A percentile compares a stretch with the other conserved stretches of the same genome.
These are phyloP conservation scores for Melanotaenia trifasciata DNA, from an alignment of 2,797 vertebrate genomes.

Conservation along the genomic window DNA sequence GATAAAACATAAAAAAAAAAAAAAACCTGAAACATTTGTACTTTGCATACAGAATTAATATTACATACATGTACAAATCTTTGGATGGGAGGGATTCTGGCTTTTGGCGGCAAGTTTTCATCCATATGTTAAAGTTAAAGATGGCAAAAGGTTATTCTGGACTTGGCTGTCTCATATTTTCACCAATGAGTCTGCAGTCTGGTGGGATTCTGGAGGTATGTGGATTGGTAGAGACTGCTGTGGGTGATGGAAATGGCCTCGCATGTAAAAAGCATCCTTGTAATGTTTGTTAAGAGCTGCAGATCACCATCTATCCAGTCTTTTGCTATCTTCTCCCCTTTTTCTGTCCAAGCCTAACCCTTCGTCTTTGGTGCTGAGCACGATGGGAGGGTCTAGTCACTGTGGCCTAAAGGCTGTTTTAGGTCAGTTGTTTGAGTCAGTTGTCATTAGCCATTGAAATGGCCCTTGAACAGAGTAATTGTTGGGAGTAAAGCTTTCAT, in stretches of 20 bases:
- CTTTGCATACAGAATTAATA: constrained; percentile 45
- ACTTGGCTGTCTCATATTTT: constrained; percentile 17
- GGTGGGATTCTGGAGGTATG: constrained; percentile 49
- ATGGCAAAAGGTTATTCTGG: constrained; percentile 32
- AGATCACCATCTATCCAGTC: constrained; percentile 38
- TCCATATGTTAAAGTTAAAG: constrained; percentile 65
- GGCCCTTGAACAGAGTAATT: constrained; percentile 54
- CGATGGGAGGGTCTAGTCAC: constrained; percentile 45
- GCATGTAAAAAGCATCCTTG: constrained; percentile 37
- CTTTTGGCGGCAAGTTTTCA: constrained; percentile 53
- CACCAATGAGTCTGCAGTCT: constrained; percentile 38
- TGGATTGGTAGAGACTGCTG: constrained; percentile 37
- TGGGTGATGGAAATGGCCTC: constrained; percentile 41
- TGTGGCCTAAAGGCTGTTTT: constrained; percentile 32
- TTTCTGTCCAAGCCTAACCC: constrained; percentile 30
- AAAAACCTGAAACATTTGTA: not conserved
- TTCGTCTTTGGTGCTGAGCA: constrained; percentile 45
- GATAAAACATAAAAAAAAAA: constrained; percentile 16
- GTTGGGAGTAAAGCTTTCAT: constrained; percentile 51
- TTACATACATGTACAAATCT: constrained; percentile 50
- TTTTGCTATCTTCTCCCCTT: constrained; percentile 26
- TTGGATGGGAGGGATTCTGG: constrained; percentile 63
- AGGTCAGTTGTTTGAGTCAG: constrained; percentile 65
- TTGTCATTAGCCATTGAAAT: constrained; percentile 57
- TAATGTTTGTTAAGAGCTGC: constrained; percentile 32